Base-by-base conservation (phyloP, 2,888 invertebrate genomes). In the Ferdinandea cuprea region DNA sequence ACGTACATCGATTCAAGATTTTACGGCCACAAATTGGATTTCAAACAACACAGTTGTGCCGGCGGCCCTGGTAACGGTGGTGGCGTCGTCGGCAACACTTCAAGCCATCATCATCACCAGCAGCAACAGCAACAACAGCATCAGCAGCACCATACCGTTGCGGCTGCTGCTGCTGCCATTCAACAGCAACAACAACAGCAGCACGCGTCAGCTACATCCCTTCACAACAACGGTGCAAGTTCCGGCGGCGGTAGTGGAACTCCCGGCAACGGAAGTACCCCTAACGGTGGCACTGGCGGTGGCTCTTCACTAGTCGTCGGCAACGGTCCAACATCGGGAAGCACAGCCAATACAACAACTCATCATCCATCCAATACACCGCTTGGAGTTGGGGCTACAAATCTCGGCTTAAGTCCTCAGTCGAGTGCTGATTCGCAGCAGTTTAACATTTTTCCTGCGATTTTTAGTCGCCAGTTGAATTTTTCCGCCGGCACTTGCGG, bases 391-490 rank as follows among this genome's bases (percentile, higher is more conserved):
- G 85, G 87, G 3, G 86, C 90, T 3, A 87, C 89, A 59, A 91
- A 89, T 71, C 85, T 91, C 30, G 91, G 91, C 3, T 85, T 91
- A 11, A 91, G 91, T 87, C 91, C 91, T 30, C 90, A 90, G 80
- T 90, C 91, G 32, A 90, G 90, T 50, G 90, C 89, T 59, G 91
- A 91, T 85, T 91, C 91, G 85, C 96, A 96, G 90, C 96, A 96
- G 92, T 96, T 96, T 92, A 96, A 96, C 92, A 97, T 97, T 89
- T 96, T 97, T 91, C 96, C 96, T 88, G 96, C 96, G 81, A 96
- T 96, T 90, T 97, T 97, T 91, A 96, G 96, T 92, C 93, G 96
- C 85, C 96, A 97, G 91, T 93, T 97, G 87, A 96, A 96, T 91
- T 96, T 96, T 91, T 94, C 94, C 58, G 88, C 88, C 40, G 93